Evolutionary conservation across 1,140 invertebrate genomes (phyloP).

Genomic region (Stenopsyche tienmushanensis): DNA sequence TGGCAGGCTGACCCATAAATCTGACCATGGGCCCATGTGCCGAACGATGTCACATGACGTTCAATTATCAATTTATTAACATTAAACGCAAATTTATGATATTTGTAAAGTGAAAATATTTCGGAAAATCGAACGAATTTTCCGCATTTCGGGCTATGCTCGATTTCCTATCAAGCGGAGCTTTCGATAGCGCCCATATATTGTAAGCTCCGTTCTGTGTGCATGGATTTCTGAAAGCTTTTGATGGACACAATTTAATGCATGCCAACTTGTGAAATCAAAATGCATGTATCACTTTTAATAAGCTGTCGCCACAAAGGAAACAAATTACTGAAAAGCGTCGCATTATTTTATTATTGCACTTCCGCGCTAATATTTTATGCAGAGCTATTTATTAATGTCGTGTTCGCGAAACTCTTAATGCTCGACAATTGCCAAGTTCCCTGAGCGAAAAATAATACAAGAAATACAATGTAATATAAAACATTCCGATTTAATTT

Average conservation of each 20-base stretch:
- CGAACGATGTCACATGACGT: constrained; percentile 5
- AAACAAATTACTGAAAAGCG: constrained; percentile 7
- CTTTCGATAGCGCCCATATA: no score
- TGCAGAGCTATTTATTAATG: no score
- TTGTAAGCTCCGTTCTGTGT: no score
- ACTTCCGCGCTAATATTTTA: background rate
- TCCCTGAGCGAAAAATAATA: no score
- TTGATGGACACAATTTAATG: background rate
- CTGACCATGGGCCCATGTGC: constrained; percentile 11
- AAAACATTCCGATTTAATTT: no score
- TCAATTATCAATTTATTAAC: constrained; percentile 31
- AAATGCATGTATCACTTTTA: constrained; percentile 14
- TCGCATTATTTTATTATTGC: constrained; percentile 10
- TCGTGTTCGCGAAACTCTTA: no score
- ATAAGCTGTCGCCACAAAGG: constrained; percentile 13
- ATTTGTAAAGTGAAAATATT: background rate
- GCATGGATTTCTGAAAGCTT: no score
- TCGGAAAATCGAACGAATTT: no score
- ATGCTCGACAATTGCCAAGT: no score
- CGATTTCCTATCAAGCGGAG: no score
- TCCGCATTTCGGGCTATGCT: no score
- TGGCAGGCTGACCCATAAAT: constrained; percentile 6
- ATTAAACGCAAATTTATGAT: constrained; percentile 16
- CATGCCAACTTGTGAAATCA: background rate
- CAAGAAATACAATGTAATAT: no score